These are phyloP conservation scores for Ceramica pisi DNA, from an alignment of 2,888 invertebrate genomes.

Conservation along the genomic window DNA sequence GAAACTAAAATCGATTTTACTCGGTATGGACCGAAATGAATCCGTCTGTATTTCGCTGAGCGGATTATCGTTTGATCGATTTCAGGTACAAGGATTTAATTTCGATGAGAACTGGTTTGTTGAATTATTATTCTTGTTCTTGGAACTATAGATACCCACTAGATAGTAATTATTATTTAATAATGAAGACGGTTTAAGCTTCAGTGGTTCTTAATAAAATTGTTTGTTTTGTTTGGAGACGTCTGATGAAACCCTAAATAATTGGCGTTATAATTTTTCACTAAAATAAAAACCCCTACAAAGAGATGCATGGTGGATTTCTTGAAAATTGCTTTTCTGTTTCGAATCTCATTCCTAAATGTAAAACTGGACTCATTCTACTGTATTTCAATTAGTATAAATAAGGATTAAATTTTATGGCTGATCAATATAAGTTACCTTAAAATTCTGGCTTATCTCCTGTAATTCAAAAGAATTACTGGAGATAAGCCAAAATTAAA, in stretches of 20 bases:
- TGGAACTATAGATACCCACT: too few species aligned
- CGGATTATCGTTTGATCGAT: conserved; percentile 57
- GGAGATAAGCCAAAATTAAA: too few species aligned
- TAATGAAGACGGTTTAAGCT: background rate
- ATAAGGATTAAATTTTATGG: background rate
- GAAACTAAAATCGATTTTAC: conserved; percentile 61
- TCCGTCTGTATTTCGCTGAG: conserved; percentile 52
- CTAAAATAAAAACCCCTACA: too few species aligned
- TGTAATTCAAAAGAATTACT: too few species aligned
- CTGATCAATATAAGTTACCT: background rate
- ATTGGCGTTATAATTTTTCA: too few species aligned
- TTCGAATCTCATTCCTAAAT: too few species aligned
- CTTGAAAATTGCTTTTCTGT: too few species aligned
- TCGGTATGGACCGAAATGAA: conserved; percentile 51
- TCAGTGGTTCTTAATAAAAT: too few species aligned
- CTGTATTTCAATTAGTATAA: background rate
- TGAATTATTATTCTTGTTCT: conserved; percentile 16
- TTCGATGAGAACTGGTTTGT: conserved; percentile 45
- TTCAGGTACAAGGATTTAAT: conserved; percentile 58
- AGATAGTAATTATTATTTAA: background rate
- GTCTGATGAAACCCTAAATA: too few species aligned
- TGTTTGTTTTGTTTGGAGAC: too few species aligned
- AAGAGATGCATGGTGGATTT: too few species aligned
- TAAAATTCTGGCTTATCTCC: background rate
- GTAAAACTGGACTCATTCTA: too few species aligned